Conservation (phyloP, 2,113 vertebrate species). For the Lota lota region DNA sequence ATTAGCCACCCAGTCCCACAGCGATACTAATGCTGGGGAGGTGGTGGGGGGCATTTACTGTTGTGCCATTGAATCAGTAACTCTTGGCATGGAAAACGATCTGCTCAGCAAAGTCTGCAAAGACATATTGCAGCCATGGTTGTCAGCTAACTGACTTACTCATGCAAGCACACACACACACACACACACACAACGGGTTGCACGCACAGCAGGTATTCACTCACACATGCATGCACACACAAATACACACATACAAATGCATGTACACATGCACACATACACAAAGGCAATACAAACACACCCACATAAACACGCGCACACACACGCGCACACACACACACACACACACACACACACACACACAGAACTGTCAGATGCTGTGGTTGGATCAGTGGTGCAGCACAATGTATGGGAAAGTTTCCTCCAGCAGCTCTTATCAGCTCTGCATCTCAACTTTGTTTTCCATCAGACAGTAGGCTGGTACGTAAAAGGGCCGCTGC, state of each 20-base stretch:
- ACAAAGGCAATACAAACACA: neutral
- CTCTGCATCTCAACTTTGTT: constrained; percentile 41
- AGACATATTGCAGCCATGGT: constrained; percentile 47
- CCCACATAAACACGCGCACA: constrained; percentile 4
- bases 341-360: constrained; percentile 17
- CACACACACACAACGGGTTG: neutral
- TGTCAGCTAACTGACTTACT: constrained; percentile 8
- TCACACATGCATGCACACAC: no score
- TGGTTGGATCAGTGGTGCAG: constrained; percentile 44
- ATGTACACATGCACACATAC: constrained; percentile 2
- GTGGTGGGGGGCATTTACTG: neutral
- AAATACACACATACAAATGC: neutral
- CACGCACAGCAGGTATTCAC: no score
- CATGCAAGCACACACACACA: constrained; percentile 22
- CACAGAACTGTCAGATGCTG: constrained; percentile 30
- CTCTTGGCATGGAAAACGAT: neutral
- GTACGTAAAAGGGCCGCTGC: constrained; percentile 50
- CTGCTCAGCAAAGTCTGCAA: constrained; percentile 17
- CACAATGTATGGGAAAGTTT: constrained; percentile 34
- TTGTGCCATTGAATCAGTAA: neutral
- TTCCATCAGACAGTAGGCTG: constrained; percentile 39
- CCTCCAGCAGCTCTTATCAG: constrained; percentile 47
- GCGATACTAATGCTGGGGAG: neutral
- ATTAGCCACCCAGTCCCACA: neutral
- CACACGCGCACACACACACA: constrained; percentile 18